Evolutionary conservation across 2,113 vertebrate species (phyloP).

Genomic region (Dromiciops gliroides): DNA sequence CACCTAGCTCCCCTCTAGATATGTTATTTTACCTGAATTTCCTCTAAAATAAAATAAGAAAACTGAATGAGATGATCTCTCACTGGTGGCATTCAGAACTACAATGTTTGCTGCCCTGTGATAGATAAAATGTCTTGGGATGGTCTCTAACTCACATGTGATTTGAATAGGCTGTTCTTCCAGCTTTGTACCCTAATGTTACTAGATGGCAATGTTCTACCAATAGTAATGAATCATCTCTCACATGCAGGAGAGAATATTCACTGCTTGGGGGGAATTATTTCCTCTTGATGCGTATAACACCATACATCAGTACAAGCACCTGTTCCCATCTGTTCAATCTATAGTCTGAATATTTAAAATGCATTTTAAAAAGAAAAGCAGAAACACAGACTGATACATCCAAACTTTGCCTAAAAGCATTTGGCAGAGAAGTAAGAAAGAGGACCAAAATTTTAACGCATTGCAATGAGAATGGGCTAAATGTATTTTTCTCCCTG

Average conservation of each 20-base stretch:
- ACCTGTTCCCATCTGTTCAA: slow-evolving; percentile 3
- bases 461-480: neutral
- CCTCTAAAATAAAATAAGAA: neutral
- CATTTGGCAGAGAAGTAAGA: neutral
- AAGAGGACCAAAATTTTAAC: slow-evolving; percentile 5
- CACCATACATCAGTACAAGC: neutral
- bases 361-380: neutral
- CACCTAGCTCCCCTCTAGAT: neutral
- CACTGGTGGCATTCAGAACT: neutral
- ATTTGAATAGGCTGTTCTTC: neutral
- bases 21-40: neutral
- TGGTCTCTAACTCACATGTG: neutral
- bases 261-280: neutral
- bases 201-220: neutral
- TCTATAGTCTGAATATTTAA: neutral
- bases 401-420: neutral
- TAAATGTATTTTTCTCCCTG: neutral
- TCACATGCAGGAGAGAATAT: neutral
- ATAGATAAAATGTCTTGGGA: neutral
- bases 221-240: slow-evolving; percentile 1
- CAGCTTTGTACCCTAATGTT: neutral
- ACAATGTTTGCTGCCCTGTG: neutral
- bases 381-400: neutral
- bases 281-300: slow-evolving; percentile 16
- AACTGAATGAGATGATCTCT: neutral